These are phyloP conservation scores for Planococcus citri DNA, from an alignment of 1,140 invertebrate species.

Conservation along the genomic window DNA sequence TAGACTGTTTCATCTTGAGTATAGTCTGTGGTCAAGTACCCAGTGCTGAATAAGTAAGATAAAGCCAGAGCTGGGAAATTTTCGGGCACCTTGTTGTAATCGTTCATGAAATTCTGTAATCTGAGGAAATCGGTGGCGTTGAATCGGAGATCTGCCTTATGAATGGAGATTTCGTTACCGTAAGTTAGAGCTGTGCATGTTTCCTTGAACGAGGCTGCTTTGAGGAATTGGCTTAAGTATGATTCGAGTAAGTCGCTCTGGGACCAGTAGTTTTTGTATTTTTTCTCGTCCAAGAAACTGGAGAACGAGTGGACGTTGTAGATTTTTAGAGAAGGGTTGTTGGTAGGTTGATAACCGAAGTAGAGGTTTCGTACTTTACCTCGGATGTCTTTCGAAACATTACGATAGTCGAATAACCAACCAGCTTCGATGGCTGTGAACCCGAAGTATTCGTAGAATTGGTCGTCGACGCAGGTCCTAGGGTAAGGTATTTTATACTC, in stretches of 20 bases:
- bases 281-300: background rate
- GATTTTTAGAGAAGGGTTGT: background rate
- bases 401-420: background rate
- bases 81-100: too few relatives aligned
- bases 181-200: background rate
- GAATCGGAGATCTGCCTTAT: background rate
- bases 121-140: background rate
- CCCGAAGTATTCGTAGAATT: background rate
- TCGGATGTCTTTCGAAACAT: background rate
- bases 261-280: background rate
- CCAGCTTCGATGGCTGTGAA: background rate
- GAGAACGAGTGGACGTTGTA: background rate
- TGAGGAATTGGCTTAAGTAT: background rate
- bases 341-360: background rate
- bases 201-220: background rate
- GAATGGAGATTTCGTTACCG: background rate
- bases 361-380: background rate
- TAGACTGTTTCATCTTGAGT: background rate
- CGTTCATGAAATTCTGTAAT: background rate
- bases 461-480: background rate
- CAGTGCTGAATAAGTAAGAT: background rate
- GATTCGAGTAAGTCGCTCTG: background rate
- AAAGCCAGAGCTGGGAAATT: background rate
- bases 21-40: background rate
- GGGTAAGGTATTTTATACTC: background rate